Evolutionary conservation across 2,797 vertebrate species (phyloP), one percentile per base, ranked within the genome.

Genomic region (Vipera ursinii): DNA sequence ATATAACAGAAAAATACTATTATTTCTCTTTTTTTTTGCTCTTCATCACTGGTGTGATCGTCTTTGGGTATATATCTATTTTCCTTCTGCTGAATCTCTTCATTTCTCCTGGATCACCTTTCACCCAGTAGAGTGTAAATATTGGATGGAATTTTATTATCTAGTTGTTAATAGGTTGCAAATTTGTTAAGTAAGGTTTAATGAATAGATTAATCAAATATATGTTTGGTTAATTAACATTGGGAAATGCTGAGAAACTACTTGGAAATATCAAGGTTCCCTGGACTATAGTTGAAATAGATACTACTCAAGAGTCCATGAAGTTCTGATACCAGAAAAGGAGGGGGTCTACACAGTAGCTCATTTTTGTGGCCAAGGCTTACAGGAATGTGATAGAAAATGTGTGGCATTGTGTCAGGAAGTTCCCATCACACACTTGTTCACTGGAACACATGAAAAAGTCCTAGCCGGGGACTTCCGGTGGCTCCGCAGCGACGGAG

Each of bases 1-100:
- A 98, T 98, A 98, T 98, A 95, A 97, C 98, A 98, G 98, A 97
- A 98, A 38, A 38, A 38, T 38, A 38, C 38, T 38, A 38, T 38
- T 38, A 38, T 38, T 38, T 38, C 38, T 38, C n/a, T 38, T 38
- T 38, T 90, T 95, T 96, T 96, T 95, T 92, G 95, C 73, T 95
- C 86, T 96, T 95, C 89, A 89, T 97, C 93, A 93, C 12, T 55
- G 93, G 92, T 90, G 90, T 65, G 82, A 82, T 44, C 14, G 59
- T 94, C 93, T 95, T 92, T 51, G 86, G 63, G 94, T 91, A 90
- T 95, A 24, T 0, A 78, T 0, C 1, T 91, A 87, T 90, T 86
- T 91, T 48, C 44, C 51, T 93, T 51, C 24, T 95, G 61, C 53
- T 93, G 93, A 90, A 78, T 90, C 78, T 20, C 2, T 93, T 95